Evolutionary conservation across 1,140 invertebrate species (phyloP), one percentile per base, ranked within the genome.

Genomic region (Polyergus mexicanus): DNA sequence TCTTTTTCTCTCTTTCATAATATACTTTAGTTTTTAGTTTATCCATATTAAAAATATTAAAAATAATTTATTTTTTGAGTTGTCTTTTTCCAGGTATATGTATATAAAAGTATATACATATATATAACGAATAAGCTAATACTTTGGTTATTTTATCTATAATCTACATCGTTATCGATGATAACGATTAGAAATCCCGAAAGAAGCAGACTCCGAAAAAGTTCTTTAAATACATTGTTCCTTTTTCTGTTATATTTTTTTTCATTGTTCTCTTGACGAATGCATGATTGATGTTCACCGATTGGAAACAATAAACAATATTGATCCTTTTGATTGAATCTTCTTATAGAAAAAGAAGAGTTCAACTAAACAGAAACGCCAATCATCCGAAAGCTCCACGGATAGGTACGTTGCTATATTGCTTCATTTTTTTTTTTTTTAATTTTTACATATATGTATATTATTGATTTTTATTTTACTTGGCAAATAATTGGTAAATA

Each of bases 271-370:
- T 90, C 84, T 76, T 84, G 65, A 89, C 41, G 85, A 89, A 81
- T 94, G 94, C 92, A 94, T 94, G 93, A 93, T 94, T 47, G 91
- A 86, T 94, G 93, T 94, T 92, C 83, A 86, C 35, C 88, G 44
- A 80, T 41, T 62, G 75, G 51, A 32, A 10, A 77, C 44, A 69
- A 56, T 85, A 86, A 91, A 66, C 72, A 56, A 56, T 38, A 76
- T 58, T 92, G 86, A 92, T 88, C 41, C 1, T 65, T 58, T 19
- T 51, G 16, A 72, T 87, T 76, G 58, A n/a, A 87, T 91, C 92
- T 93, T 89, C 80, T 94, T 94, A 86, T 94, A 94, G 94, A 94
- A 94, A 89, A 94, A 94, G 89, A 94, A 94, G 90, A 75, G 89
- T 41, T 81, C 92, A 19, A 51, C 47, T 51, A 51, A 51, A 51